These are phyloP conservation scores for Entomobrya proxima DNA, from an alignment of 2,888 invertebrate species.

Conservation along the genomic window DNA sequence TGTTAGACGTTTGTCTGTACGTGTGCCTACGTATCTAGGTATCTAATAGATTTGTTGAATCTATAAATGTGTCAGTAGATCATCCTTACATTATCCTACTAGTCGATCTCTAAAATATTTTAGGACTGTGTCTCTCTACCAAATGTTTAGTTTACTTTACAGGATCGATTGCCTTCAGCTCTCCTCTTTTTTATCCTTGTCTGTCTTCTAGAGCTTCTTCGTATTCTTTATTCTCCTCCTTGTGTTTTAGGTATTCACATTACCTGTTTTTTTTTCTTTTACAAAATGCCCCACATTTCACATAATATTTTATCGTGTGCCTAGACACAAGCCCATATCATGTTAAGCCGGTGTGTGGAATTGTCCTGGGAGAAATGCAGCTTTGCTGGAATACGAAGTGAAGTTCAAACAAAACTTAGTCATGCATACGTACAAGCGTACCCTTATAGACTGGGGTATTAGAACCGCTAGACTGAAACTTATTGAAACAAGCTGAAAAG, in stretches of 20 bases:
- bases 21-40: background rate
- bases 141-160: constrained; percentile 18
- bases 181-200: constrained; percentile 4
- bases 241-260: no score
- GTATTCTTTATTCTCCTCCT: background rate
- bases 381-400: constrained; percentile 16
- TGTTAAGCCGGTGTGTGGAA: background rate
- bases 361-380: background rate
- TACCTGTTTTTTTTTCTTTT: background rate
- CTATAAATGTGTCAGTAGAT: constrained; percentile 60
- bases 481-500: constrained; percentile 27
- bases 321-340: background rate
- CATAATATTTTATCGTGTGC: background rate
- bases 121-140: background rate
- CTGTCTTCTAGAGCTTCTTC: background rate
- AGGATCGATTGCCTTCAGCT: constrained; percentile 56
- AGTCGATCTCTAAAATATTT: constrained; percentile 50
- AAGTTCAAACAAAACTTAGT: constrained; percentile 22
- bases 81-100: constrained; percentile 60
- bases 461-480: background rate
- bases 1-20: background rate
- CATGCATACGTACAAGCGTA: constrained; percentile 12
- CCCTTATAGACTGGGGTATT: background rate
- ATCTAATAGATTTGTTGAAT: constrained; percentile 53
- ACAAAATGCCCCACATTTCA: background rate